These are phyloP conservation scores for Pituophis catenifer DNA, from an alignment of 2,113 vertebrate species.

Conservation along the genomic window DNA sequence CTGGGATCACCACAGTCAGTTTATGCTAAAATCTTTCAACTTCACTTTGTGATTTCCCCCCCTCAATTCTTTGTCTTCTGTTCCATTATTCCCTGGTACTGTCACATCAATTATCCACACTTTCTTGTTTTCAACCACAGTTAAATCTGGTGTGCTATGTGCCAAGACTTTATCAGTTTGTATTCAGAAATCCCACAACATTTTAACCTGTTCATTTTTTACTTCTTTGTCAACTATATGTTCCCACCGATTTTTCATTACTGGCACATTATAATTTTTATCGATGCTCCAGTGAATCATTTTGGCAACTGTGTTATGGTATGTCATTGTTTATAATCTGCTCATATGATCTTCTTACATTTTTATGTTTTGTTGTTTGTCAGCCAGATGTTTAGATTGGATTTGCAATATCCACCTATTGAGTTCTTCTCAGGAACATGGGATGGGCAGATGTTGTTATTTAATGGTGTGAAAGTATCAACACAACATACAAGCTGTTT, in stretches of 20 bases:
- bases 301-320: background rate
- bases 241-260: background rate
- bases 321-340: background rate
- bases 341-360: background rate
- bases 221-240: background rate
- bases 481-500: background rate
- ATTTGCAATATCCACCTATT: background rate
- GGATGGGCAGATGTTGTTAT: background rate
- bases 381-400: background rate
- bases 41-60: background rate
- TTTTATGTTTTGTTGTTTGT: background rate
- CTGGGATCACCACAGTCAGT: background rate
- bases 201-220: background rate
- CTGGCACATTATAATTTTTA: background rate
- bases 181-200: background rate
- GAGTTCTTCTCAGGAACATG: background rate
- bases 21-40: background rate
- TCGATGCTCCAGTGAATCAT: background rate
- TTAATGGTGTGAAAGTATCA: background rate
- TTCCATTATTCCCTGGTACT: background rate
- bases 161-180: background rate
- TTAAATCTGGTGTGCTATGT: background rate
- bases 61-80: background rate
- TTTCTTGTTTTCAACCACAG: background rate
- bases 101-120: background rate